Percentiles rank a stretch among this genome's conserved stretches.
These are phyloP conservation scores for Agrotis ipsilon DNA, from an alignment of 2,888 invertebrate species.

Conservation along the genomic window DNA sequence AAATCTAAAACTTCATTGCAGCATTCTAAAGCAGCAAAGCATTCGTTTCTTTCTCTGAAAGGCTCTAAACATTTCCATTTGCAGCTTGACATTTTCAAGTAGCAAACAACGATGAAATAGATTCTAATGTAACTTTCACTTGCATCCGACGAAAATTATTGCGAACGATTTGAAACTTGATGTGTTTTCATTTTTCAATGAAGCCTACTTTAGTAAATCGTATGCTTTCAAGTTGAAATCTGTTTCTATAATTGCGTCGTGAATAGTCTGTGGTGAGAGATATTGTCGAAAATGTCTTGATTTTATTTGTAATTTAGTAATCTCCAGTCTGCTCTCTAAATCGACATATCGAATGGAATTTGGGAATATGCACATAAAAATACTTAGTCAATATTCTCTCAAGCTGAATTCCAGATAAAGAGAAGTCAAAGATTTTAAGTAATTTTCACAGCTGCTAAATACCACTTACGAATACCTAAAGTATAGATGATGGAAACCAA, in stretches of 20 bases:
- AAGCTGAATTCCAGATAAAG: neutral
- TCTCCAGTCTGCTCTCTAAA: neutral
- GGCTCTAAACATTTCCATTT: neutral
- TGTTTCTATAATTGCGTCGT: neutral
- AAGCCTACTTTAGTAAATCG: neutral
- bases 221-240: neutral
- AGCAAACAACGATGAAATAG: slow-evolving; percentile 9
- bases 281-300: neutral
- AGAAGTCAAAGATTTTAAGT: neutral
- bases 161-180: slow-evolving; percentile 9
- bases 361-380: neutral
- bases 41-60: neutral
- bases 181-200: slow-evolving; percentile 24
- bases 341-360: neutral
- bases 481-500: neutral
- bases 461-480: neutral
- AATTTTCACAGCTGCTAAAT: neutral
- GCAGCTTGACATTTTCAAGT: slow-evolving; percentile 2
- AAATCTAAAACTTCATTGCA: neutral
- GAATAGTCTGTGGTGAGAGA: neutral
- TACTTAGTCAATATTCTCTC: neutral
- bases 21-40: slow-evolving; percentile 1
- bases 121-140: slow-evolving; percentile 41
- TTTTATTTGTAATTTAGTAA: neutral
- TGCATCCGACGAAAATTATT: slow-evolving; percentile 25